Conservation (phyloP, 2,113 vertebrate species). For the Rynchops niger region DNA sequence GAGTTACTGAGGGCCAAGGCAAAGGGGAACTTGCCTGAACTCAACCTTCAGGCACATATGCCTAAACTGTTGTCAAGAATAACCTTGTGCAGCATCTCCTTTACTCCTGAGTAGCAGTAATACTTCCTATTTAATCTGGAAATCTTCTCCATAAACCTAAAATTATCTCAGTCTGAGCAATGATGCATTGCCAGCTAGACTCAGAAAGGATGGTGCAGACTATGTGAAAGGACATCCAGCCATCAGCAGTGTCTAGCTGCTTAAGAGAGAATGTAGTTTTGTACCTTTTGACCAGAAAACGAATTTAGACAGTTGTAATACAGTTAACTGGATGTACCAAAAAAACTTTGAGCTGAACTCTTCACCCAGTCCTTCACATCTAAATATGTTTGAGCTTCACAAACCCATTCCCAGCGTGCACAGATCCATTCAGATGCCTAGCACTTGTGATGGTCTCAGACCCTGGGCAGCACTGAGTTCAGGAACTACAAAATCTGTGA, state of each 20-base stretch:
- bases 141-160: not conserved
- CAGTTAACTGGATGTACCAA: not conserved
- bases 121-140: not conserved
- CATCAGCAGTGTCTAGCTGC: not conserved
- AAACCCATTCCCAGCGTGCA: not conserved
- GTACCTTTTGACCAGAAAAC: not conserved
- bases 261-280: not conserved
- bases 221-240: not conserved
- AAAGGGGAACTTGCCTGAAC: not conserved
- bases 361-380: not conserved
- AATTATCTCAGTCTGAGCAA: not conserved
- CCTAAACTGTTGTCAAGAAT: not conserved
- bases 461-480: not conserved
- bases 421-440: not conserved
- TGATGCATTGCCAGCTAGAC: not conserved
- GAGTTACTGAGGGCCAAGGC: not conserved
- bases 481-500: not conserved
- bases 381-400: not conserved
- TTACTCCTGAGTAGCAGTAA: not conserved
- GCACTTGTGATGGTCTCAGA: not conserved
- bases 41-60: not conserved
- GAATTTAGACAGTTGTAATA: not conserved
- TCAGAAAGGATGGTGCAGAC: not conserved
- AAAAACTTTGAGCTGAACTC: not conserved
- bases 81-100: not conserved